These are phyloP conservation scores for Romanomermis culicivorax DNA, from an alignment of 2,888 invertebrate genomes.

Conservation along the genomic window DNA sequence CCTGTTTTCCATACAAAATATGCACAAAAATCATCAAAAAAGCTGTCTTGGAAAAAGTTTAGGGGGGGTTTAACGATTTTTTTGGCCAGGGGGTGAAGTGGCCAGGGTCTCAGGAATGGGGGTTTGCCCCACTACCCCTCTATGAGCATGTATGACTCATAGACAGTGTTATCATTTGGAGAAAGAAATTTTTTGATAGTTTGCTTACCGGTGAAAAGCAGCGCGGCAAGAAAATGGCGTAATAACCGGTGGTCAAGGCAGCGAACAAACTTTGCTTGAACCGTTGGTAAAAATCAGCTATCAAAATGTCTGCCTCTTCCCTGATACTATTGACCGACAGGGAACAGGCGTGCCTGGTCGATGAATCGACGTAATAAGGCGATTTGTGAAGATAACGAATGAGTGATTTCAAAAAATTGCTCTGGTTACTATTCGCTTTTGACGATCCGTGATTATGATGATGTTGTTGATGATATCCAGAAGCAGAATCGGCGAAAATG, in stretches of 20 bases:
- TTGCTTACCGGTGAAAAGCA: slow-evolving; percentile 64
- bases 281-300: slow-evolving; percentile 65
- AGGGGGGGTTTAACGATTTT: too few species aligned
- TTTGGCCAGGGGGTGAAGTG: too few species aligned
- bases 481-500: not conserved
- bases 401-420: not conserved
- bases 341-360: slow-evolving; percentile 30
- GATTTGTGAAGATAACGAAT: not conserved
- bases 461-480: not conserved
- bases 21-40: too few species aligned
- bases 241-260: slow-evolving; percentile 62
- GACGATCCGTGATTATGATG: too few species aligned
- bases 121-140: too few species aligned
- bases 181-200: too few species aligned
- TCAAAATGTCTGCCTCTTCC: slow-evolving; percentile 59
- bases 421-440: not conserved
- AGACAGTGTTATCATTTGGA: too few species aligned
- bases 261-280: slow-evolving; percentile 68
- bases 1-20: too few species aligned
- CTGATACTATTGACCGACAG: slow-evolving; percentile 36
- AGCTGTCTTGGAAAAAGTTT: too few species aligned
- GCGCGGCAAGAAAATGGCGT: slow-evolving; percentile 65
- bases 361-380: slow-evolving; percentile 4
- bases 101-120: too few species aligned
- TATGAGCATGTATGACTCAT: too few species aligned